Evolutionary conservation across 2,888 invertebrate species (phyloP), one percentile per base, ranked within the genome.

Genomic region (Drosophila macrospina): DNA sequence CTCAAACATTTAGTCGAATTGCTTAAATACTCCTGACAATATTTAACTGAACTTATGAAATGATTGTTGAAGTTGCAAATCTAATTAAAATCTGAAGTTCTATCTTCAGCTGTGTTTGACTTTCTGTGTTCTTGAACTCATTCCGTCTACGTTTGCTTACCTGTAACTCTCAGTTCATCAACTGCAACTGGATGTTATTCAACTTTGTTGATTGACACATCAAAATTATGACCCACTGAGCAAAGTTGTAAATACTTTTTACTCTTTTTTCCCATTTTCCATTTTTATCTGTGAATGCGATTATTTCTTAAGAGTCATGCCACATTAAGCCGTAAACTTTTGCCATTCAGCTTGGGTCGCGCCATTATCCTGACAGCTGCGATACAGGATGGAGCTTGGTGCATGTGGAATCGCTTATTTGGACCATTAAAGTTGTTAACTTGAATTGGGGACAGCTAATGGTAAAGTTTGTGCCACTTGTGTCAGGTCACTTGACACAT

Each of bases 341-440:
- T 15, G 55, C 48, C 41, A 64, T 69, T 69, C 44, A 28, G 34
- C 34, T 66, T 41, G 72, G 67, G 51, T 37, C 34, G 37, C 47
- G 15, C 24, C 48, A 62, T 73, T 64, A 64, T 61, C 20, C 28
- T n/a, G 50, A 68, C 56, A 57, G 51, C 48, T 51, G 68, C 60
- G 41, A 26, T 42, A 42, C 26, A 41, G 37, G 26, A 55, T 41
- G 16, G 2, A 30, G 52, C 28, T 28, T 42, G 44, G 5, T 20
- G 28, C 15, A 24, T 47, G 62, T 42, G 10, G 60, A 36, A 60
- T 2, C 56, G 61, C 60, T 73, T 75, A 42, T 51, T 72, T 80
- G 65, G 76, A 24, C 71, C 77, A 80, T 85, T 85, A 65, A 78
- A 65, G 72, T 66, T 70, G 80, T 82, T 82, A 82, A 70, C 68